Evolutionary conservation across 2,888 invertebrate species (phyloP).

Genomic region (Drosophila buzzatii): DNA sequence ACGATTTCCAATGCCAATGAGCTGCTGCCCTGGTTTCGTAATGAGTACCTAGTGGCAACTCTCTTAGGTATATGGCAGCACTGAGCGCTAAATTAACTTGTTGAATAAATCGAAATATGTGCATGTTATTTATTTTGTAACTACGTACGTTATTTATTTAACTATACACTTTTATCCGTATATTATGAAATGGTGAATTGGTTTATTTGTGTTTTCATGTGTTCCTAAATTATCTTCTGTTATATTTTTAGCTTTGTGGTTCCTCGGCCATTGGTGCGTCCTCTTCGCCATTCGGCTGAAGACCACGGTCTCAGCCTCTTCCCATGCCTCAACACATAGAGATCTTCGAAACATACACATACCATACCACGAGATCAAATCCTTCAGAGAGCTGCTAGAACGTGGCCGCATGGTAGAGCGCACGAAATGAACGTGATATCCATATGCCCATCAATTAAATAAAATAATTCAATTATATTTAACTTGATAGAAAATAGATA

Average conservation of each 20-base stretch:
- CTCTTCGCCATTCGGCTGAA: background rate
- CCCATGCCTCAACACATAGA: too few relatives aligned
- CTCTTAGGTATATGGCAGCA: conserved; percentile 9
- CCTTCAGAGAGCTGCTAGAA: conserved; percentile 78
- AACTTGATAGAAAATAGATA: background rate
- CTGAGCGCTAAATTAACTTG: conserved; percentile 9
- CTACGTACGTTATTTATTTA: background rate
- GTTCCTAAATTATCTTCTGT: background rate
- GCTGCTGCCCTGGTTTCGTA: conserved; percentile 27
- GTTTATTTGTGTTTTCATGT: background rate
- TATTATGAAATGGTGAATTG: background rate
- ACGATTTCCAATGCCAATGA: conserved; percentile 15
- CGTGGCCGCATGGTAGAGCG: conserved; percentile 80
- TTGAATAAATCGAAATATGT: conserved; percentile 14
- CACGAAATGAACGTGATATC: conserved; percentile 12
- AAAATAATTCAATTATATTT: too few relatives aligned
- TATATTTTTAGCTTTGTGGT: background rate
- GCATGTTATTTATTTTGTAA: background rate
- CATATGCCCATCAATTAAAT: too few relatives aligned
- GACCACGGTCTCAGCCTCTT: background rate
- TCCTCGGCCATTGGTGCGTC: background rate
- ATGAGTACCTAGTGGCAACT: conserved; percentile 8
- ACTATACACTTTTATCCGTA: background rate
- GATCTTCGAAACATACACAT: too few relatives aligned
- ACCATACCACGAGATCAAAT: conserved; percentile 78